Conservation (phyloP, 1,140 invertebrate species). For the Nephila pilipes region DNA sequence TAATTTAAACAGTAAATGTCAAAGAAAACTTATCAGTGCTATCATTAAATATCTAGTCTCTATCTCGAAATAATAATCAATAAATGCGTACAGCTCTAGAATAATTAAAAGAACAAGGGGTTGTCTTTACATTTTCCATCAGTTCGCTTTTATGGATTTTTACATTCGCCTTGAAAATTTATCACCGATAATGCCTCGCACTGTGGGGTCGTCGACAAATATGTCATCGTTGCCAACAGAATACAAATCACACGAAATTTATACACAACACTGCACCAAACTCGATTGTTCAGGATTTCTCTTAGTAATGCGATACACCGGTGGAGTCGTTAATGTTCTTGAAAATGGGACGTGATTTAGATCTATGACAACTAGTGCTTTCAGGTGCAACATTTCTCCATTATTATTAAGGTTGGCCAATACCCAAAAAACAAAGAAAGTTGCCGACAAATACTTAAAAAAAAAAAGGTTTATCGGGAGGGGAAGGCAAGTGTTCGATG, state of each 20-base stretch:
- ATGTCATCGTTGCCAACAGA: not conserved
- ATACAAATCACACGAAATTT: not conserved
- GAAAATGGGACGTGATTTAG: constrained; percentile 20
- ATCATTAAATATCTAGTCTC: too few relatives aligned
- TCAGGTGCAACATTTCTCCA: not conserved
- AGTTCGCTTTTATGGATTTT: not conserved
- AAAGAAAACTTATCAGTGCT: too few relatives aligned
- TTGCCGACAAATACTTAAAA: not conserved
- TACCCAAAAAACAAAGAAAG: constrained; percentile 45
- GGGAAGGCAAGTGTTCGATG: not conserved
- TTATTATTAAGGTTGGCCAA: not conserved
- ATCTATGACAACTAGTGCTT: constrained; percentile 24
- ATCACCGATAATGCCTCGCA: not conserved
- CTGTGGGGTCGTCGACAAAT: not conserved
- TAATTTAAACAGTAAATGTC: too few relatives aligned
- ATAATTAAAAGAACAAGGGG: too few relatives aligned
- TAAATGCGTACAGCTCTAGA: too few relatives aligned
- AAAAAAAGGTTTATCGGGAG: not conserved
- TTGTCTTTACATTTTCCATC: not conserved
- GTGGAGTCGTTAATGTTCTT: not conserved
- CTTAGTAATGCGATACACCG: not conserved
- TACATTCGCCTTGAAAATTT: not conserved
- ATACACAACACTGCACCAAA: constrained; percentile 14
- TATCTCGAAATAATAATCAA: too few relatives aligned
- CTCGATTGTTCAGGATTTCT: not conserved